Conservation (phyloP, 2,113 vertebrate species). For the Accipiter cooperii region DNA sequence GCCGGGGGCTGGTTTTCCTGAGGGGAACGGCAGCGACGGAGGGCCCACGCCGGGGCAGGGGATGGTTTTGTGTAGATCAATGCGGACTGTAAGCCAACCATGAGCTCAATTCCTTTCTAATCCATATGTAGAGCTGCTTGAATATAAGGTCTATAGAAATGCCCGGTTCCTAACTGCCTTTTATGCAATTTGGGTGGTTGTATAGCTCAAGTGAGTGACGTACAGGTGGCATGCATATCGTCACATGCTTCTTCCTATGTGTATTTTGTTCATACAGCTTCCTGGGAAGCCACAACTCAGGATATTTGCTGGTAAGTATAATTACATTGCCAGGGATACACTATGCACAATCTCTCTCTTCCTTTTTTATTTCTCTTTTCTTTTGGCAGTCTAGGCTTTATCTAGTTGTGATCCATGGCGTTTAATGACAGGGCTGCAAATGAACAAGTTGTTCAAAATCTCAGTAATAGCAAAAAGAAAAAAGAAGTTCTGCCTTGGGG, state of each 20-base stretch:
- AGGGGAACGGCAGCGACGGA: not conserved
- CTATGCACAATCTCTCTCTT: not conserved
- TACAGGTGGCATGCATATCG: rapidly evolving
- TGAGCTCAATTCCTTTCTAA: not conserved
- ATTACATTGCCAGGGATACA: not conserved
- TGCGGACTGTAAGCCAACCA: not conserved
- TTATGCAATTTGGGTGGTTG: not conserved
- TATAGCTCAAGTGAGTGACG: not conserved
- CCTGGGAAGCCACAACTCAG: not conserved
- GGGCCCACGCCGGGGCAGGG: not conserved
- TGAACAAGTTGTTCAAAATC: not conserved
- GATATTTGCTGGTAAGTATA: not conserved
- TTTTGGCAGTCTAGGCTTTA: not conserved
- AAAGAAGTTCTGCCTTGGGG: not conserved
- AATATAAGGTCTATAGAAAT: not conserved
- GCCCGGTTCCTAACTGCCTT: not conserved
- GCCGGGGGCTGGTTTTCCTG: no score
- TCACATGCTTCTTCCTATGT: not conserved
- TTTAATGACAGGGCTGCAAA: not conserved
- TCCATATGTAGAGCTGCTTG: not conserved
- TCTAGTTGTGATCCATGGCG: not conserved
- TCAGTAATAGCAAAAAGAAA: not conserved
- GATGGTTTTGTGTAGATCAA: not conserved
- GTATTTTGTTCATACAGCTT: not conserved
- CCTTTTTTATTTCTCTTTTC: not conserved